Percentiles rank a stretch among this genome's conserved stretches.
Conservation (phyloP, 2,797 vertebrate species). For the Sebastes kiyomatsui region DNA sequence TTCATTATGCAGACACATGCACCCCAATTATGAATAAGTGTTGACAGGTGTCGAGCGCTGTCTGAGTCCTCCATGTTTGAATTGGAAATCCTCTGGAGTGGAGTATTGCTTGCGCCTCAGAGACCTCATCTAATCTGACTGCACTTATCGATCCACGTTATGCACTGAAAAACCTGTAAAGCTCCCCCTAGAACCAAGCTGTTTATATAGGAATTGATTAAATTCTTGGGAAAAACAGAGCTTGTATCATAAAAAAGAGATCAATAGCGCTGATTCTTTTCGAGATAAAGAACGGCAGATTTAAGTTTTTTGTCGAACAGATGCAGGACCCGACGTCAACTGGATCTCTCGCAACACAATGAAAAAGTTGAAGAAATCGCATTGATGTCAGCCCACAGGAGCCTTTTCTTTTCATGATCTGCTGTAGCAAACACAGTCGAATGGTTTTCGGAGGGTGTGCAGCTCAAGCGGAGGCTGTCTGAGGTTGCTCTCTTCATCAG, state of each 20-base stretch:
- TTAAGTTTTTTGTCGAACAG: conserved; percentile 25
- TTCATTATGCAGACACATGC: not conserved
- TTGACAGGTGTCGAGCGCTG: conserved; percentile 29
- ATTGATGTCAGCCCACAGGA: conserved; percentile 16
- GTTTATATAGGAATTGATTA: conserved; percentile 54
- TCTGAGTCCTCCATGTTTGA: conserved; percentile 24
- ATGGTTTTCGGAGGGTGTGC: conserved; percentile 6
- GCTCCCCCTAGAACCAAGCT: conserved; percentile 6
- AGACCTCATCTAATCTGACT: conserved; percentile 54
- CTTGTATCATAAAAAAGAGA: conserved; percentile 36
- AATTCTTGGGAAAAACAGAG: conserved; percentile 35
- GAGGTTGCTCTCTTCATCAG: conserved; percentile 44
- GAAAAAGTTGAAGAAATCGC: conserved; percentile 28
- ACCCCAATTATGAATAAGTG: conserved; percentile 20
- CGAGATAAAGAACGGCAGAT: conserved; percentile 13
- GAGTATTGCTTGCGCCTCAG: conserved; percentile 6
- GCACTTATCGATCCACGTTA: conserved; percentile 38
- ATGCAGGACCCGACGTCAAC: not conserved
- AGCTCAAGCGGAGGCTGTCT: conserved; percentile 32
- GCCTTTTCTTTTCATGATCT: conserved; percentile 8
- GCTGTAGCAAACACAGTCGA: conserved; percentile 6
- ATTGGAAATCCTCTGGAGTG: conserved; percentile 22
- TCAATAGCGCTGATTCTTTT: conserved; percentile 24
- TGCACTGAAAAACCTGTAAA: conserved; percentile 38
- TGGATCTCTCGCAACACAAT: conserved; percentile 12